A percentile compares a stretch with the other conserved stretches of the same genome.
Conservation (phyloP, 2,888 invertebrate species). For the Drosophila mimetica region DNA sequence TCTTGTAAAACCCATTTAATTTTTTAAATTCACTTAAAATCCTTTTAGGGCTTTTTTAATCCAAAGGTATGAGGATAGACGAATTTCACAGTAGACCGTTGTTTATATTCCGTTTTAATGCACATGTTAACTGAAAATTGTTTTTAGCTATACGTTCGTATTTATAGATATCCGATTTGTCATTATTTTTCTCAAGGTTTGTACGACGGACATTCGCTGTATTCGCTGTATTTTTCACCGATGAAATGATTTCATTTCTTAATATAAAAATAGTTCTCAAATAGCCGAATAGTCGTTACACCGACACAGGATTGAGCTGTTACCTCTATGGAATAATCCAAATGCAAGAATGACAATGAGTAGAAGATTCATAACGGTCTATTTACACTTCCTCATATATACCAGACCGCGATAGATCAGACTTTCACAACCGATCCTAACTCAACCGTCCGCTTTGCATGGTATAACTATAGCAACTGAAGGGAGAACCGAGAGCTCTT, state of each 20-base stretch:
- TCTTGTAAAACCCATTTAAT: neutral
- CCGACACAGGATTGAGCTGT: constrained; percentile 6
- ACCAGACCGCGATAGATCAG: constrained; percentile 23
- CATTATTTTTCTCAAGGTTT: constrained; percentile 45
- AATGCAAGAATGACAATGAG: constrained; percentile 49
- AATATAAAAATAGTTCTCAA: constrained; percentile 66
- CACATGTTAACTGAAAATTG: constrained; percentile 30
- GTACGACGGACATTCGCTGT: constrained; percentile 32
- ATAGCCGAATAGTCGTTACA: constrained; percentile 23
- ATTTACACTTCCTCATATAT: constrained; percentile 36
- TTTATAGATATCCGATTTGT: constrained; percentile 49
- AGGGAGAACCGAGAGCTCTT: constrained; percentile 38
- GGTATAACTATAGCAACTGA: constrained; percentile 66
- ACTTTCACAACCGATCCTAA: constrained; percentile 51
- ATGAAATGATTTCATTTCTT: constrained; percentile 73
- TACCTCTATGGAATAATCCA: constrained; percentile 51
- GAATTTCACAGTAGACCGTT: constrained; percentile 2
- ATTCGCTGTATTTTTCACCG: constrained; percentile 8
- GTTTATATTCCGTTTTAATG: constrained; percentile 20
- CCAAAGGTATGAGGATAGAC: neutral
- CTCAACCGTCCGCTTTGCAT: constrained; percentile 53
- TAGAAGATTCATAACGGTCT: constrained; percentile 47
- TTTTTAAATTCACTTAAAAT: neutral
- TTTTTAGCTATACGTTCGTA: constrained; percentile 22
- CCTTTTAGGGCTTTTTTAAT: neutral